Evolutionary conservation across 2,113 vertebrate genomes (phyloP), one percentile per base, ranked within the genome.

Genomic region (Eleginops maclovinus): DNA sequence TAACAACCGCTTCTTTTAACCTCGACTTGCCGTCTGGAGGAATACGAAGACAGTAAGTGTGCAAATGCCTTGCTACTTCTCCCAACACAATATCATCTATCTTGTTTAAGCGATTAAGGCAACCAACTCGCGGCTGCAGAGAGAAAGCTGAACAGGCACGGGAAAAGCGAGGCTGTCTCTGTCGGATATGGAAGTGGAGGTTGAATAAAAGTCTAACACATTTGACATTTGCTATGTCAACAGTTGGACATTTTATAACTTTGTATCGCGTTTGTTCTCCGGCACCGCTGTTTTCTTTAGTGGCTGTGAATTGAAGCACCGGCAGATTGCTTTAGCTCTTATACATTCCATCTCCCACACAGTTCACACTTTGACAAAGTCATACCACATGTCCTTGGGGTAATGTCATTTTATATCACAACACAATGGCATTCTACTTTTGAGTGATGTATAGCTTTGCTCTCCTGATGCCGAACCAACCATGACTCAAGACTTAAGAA

Each of bases 141-240:
- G 75, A 64, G 73, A 83, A 62, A 81, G 59, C 70, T 55, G 70
- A 79, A 73, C 50, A 70, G 72, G 26, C 40, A 41, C 26, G 73
- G 66, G 46, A 75, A 72, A 68, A 77, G 26, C 24, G 21, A 66
- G 59, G 54, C 40, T 43, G 67, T 84, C 82, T 79, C 47, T 19
- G 58, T 31, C 64, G 86, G 78, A 73, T 60, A 66, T 15, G 54
- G 76, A 81, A 75, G 66, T 58, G 55, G 47, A 87, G 66, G 72
- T 86, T 76, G 76, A 53, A 83, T 69, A 74, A 83, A 82, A 78
- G 59, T 82, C 75, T 78, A 61, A 83, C 73, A 87, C 75, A 43
- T 87, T 72, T 88, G 81, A 91, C 86, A 89, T 91, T 93, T 90
- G 77, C 83, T 89, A 78, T 90, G 83, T 91, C 83, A 87, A 88